These are phyloP conservation scores for Kradibia gibbosae DNA, from an alignment of 1,140 invertebrate genomes.

Conservation along the genomic window DNA sequence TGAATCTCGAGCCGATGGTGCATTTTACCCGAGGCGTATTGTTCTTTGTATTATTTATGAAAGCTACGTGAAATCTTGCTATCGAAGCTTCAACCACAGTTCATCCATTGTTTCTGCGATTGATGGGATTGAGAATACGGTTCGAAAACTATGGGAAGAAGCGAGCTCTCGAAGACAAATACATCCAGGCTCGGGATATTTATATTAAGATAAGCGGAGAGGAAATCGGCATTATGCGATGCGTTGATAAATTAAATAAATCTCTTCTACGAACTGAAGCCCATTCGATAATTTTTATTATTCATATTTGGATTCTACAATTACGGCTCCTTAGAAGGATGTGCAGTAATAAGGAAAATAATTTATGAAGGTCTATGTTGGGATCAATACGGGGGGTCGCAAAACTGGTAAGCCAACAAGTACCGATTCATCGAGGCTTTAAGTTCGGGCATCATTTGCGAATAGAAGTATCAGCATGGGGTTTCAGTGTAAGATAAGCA, in stretches of 20 bases:
- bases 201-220: too few species aligned
- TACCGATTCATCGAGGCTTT: neutral
- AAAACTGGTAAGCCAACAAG: neutral
- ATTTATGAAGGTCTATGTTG: too few species aligned
- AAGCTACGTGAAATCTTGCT: neutral
- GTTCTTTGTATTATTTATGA: neutral
- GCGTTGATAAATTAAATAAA: neutral
- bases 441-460: neutral
- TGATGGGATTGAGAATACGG: neutral
- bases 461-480: neutral
- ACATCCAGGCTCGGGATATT: too few species aligned
- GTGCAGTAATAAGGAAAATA: too few species aligned
- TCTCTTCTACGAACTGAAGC: neutral
- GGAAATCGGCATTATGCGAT: neutral
- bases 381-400: neutral
- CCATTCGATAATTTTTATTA: neutral
- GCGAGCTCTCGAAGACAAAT: too few species aligned
- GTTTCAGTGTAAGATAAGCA: neutral
- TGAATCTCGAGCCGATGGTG: neutral
- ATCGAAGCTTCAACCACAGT: neutral
- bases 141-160: neutral
- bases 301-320: neutral
- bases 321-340: neutral
- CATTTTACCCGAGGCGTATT: neutral
- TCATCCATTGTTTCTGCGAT: neutral